Percentiles rank a stretch among this genome's conserved stretches.
Conservation (phyloP, 2,888 invertebrate genomes). For the Aspidiotus destructor region DNA sequence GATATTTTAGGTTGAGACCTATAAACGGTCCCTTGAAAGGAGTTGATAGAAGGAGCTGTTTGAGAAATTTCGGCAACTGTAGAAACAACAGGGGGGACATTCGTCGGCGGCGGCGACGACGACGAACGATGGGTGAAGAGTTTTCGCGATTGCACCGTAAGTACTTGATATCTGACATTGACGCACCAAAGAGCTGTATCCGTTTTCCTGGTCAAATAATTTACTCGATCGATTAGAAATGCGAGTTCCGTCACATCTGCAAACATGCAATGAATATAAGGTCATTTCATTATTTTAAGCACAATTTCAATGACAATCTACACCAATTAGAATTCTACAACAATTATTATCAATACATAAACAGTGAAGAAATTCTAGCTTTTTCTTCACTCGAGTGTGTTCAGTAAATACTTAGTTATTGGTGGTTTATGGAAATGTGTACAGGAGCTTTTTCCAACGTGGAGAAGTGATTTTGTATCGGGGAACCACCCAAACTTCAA, state of each 20-base stretch:
- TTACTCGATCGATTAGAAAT: constrained; percentile 5
- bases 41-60: neutral
- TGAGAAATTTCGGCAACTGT: neutral
- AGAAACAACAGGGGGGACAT: neutral
- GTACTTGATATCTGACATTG: constrained; percentile 6
- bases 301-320: too few relatives aligned
- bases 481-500: too few relatives aligned
- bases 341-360: too few relatives aligned
- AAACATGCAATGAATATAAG: neutral
- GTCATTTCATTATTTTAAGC: too few relatives aligned
- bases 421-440: too few relatives aligned
- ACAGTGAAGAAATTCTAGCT: too few relatives aligned
- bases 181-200: constrained; percentile 24
- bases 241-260: constrained; percentile 17
- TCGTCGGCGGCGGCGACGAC: neutral
- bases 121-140: neutral
- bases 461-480: too few relatives aligned
- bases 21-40: neutral
- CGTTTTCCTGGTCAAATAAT: constrained; percentile 9
- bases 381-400: too few relatives aligned
- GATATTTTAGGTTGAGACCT: neutral
- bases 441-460: too few relatives aligned
- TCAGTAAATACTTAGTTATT: too few relatives aligned
- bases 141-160: neutral
- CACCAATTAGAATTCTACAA: too few relatives aligned